Evolutionary conservation across 2,888 invertebrate species (phyloP).

Genomic region (Lepidocyrtoides sp.): DNA sequence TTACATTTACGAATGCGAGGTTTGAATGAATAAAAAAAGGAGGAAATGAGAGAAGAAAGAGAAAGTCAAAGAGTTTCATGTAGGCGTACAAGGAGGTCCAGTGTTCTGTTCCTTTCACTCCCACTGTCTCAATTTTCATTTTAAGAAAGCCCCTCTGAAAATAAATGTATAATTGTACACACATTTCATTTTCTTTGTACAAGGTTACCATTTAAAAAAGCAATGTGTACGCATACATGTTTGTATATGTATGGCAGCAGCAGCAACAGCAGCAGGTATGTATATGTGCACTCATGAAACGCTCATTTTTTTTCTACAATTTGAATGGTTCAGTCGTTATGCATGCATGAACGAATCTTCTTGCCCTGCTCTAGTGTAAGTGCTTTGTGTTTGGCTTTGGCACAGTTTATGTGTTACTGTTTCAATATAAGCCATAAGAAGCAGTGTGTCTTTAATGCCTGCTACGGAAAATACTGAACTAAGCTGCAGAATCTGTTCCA

Average conservation of each 20-base stretch:
- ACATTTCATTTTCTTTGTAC: neutral
- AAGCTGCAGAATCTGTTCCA: slow-evolving; percentile 31
- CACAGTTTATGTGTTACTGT: slow-evolving; percentile 5
- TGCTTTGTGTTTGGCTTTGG: neutral
- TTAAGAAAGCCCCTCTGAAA: neutral
- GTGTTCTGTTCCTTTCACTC: slow-evolving; percentile 5
- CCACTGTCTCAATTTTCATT: slow-evolving; percentile 15
- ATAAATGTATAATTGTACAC: slow-evolving; percentile 3
- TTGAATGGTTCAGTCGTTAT: slow-evolving; percentile 37
- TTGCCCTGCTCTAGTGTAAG: neutral
- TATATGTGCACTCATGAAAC: neutral
- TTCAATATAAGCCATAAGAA: slow-evolving; percentile 16
- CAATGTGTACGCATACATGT: too few species aligned
- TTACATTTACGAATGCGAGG: slow-evolving; percentile 18
- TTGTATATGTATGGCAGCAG: too few species aligned
- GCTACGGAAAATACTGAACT: neutral
- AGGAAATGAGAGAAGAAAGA: neutral
- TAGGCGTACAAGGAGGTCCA: too few species aligned
- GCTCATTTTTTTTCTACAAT: slow-evolving; percentile 24
- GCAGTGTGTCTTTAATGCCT: neutral
- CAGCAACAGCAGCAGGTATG: too few species aligned
- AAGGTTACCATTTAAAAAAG: too few species aligned
- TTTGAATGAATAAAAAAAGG: slow-evolving; percentile 61
- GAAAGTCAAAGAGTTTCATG: neutral
- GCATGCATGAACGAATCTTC: slow-evolving; percentile 27